Conservation (phyloP, 2,113 vertebrate genomes). For the Rana temporaria region DNA sequence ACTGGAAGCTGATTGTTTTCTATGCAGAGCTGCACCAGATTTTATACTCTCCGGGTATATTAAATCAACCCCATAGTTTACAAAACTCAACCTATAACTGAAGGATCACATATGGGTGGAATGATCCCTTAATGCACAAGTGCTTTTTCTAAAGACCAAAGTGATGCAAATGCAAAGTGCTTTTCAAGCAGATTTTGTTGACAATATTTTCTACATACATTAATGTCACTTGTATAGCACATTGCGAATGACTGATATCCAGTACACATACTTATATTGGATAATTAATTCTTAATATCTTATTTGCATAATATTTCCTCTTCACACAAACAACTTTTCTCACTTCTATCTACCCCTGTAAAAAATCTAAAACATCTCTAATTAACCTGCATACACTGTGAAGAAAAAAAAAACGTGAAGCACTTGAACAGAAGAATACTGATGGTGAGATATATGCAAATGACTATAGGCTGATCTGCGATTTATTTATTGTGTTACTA, state of each 20-base stretch:
- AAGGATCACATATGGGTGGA: too few species aligned
- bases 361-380: constrained; percentile 20
- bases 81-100: too few species aligned
- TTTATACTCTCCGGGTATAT: too few species aligned
- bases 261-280: background rate
- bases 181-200: background rate
- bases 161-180: too few species aligned
- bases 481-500: too few species aligned
- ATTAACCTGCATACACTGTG: constrained; percentile 35
- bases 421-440: background rate
- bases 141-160: too few species aligned
- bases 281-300: constrained; percentile 44
- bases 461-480: background rate
- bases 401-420: background rate
- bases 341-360: constrained; percentile 32
- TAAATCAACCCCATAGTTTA: too few species aligned
- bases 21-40: too few species aligned
- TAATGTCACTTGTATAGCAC: constrained; percentile 14
- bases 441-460: constrained; percentile 20
- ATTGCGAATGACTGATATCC: background rate
- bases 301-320: constrained; percentile 46
- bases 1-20: too few species aligned
- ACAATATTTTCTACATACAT: background rate
- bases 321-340: constrained; percentile 39
- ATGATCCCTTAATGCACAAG: too few species aligned